Base-by-base conservation (phyloP, 2,113 vertebrate species). In the Vicugna pacos region DNA sequence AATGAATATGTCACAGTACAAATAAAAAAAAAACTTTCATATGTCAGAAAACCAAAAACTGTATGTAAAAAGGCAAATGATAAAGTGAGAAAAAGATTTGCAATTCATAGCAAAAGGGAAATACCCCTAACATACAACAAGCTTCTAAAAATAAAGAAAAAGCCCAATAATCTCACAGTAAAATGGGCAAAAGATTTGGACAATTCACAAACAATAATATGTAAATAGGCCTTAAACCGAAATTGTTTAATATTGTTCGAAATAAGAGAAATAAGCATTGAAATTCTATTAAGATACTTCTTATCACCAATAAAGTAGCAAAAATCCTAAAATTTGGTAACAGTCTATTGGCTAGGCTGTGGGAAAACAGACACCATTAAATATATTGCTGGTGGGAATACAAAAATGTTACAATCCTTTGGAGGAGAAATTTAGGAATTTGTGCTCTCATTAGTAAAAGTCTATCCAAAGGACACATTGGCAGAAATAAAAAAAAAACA, bases 31-130 rank as follows among this genome's bases (percentile, higher is more conserved):
- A 26, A 24, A 24, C 22, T 35, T 77, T 52, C 22, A 46, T 72
- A 64, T 67, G 50, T 50, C 22, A 84, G 64, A 88, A 22, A 52
- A 28, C 3, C 7, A 8, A 81, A 87, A 65, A 54, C 17, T 6
- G 8, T 20, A 88, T 35, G 11, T 81, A 85, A 90, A 89, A 94
- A 84, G 32, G 80, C 35, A 79, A 94, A 73, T 24, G 42, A 81
- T 12, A 73, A 93, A 89, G 22, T 79, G 48, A 81, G 58, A 58
- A 75, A 92, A 82, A 38, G 30, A 85, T 35, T 72, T 60, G 60
- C n/a, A 93, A 90, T 17, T 75, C 67, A 89, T 1, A 80, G 35
- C 46, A 92, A 69, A 72, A 79, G 12, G 5, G 6, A 93, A 87
- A 48, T 76, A 70, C 56, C 3, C 13, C 15, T 87, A 60, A 80